These are phyloP conservation scores for Drosophila prostipennis DNA, from an alignment of 2,888 invertebrate genomes.

Conservation along the genomic window DNA sequence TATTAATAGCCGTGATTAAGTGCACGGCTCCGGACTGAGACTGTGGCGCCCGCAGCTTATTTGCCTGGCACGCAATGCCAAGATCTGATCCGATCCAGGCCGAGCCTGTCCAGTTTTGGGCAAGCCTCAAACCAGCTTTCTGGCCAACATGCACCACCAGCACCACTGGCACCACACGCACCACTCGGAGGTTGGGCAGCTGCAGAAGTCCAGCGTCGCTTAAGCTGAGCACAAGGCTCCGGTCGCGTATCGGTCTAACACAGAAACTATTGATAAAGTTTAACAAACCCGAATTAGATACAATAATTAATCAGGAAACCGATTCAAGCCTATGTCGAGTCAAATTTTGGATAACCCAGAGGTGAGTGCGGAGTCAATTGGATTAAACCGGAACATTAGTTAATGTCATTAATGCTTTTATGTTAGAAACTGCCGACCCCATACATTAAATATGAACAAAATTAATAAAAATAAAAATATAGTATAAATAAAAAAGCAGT, in stretches of 20 bases:
- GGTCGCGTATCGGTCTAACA: constrained; percentile 17
- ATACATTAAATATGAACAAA: too few species aligned
- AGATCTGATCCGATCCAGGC: constrained; percentile 51
- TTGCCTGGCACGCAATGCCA: constrained; percentile 65
- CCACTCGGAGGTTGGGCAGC: constrained; percentile 38
- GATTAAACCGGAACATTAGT: neutral
- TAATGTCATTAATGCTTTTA: neutral
- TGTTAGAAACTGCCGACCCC: too few species aligned
- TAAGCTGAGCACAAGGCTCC: constrained; percentile 69
- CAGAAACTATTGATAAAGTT: constrained; percentile 15
- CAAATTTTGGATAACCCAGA: constrained; percentile 7
- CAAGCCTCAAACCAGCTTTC: constrained; percentile 63
- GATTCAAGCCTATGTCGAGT: constrained; percentile 18
- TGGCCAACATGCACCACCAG: constrained; percentile 43
- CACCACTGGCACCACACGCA: constrained; percentile 32
- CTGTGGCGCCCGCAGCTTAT: constrained; percentile 60
- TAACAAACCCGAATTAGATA: constrained; percentile 26
- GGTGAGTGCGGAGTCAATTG: constrained; percentile 20
- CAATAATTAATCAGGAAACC: constrained; percentile 36
- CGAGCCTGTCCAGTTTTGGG: constrained; percentile 54
- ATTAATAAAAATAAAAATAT: too few species aligned
- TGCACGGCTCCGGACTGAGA: constrained; percentile 19
- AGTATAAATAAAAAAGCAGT: too few species aligned
- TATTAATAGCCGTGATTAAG: constrained; percentile 59
- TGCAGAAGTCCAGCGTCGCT: constrained; percentile 69